Evolutionary conservation across 1,140 invertebrate species (phyloP).

Genomic region (Drosophila lowei): DNA sequence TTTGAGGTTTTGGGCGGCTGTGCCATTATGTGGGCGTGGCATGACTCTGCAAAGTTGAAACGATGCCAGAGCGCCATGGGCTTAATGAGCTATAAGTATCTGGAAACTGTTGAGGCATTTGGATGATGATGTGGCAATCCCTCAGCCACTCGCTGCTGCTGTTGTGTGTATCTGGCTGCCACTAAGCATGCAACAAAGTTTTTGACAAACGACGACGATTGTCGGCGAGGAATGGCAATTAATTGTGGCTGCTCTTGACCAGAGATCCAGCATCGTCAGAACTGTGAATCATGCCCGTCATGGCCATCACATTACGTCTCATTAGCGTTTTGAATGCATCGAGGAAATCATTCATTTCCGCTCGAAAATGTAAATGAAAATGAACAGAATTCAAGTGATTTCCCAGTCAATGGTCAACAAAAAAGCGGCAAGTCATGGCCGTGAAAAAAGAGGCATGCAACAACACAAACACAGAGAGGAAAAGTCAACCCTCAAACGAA

Average conservation of each 20-base stretch:
- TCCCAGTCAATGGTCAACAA: conserved; percentile 46
- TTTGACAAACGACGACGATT: conserved; percentile 72
- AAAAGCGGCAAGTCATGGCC: conserved; percentile 8
- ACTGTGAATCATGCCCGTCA: conserved; percentile 51
- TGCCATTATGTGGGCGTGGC: conserved; percentile 62
- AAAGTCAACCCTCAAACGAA: not conserved
- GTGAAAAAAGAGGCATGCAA: not conserved
- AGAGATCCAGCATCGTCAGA: conserved; percentile 2
- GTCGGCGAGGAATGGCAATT: conserved; percentile 61
- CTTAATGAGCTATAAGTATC: conserved; percentile 80
- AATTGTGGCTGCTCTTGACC: conserved; percentile 34
- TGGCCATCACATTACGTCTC: conserved; percentile 76
- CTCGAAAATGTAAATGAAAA: conserved; percentile 57
- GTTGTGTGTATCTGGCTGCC: conserved; percentile 40
- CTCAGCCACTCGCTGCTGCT: conserved; percentile 13
- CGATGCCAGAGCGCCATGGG: conserved; percentile 31
- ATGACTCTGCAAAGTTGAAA: conserved; percentile 47
- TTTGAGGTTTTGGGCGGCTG: not conserved
- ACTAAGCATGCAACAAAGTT: conserved; percentile 74
- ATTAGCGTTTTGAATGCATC: conserved; percentile 66
- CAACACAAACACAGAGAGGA: too few relatives aligned
- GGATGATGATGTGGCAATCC: conserved; percentile 42
- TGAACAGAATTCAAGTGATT: conserved; percentile 58
- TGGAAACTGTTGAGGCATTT: conserved; percentile 54
- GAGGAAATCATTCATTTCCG: conserved; percentile 76